Percentiles rank a stretch among this genome's conserved stretches.
Conservation (phyloP, 2,888 invertebrate genomes). For the Lutraria lutraria region DNA sequence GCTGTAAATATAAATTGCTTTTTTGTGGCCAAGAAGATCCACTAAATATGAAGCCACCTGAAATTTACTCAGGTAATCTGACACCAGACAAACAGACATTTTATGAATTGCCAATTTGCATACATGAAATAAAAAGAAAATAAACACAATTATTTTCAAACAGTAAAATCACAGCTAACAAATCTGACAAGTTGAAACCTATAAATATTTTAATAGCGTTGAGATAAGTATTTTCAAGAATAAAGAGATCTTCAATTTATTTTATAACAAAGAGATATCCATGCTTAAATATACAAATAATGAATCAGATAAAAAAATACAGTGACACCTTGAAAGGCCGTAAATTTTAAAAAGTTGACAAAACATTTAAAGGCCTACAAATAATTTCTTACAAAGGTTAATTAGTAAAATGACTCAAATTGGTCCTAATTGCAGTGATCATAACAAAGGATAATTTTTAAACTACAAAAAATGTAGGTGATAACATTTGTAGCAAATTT, state of each 20-base stretch:
- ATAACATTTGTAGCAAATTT: background rate
- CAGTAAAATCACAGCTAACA: background rate
- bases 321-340: background rate
- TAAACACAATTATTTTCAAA: conserved; percentile 17
- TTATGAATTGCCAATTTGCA: conserved; percentile 17
- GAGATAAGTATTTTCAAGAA: background rate
- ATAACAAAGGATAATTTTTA: background rate
- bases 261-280: conserved; percentile 14
- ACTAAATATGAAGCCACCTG: background rate
- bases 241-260: conserved; percentile 5
- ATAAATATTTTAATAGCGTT: background rate
- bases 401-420: background rate
- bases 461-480: background rate
- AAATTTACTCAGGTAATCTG: background rate
- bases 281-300: conserved; percentile 12
- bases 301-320: conserved; percentile 1
- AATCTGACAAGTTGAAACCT: conserved; percentile 18
- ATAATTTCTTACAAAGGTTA: background rate
- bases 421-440: background rate
- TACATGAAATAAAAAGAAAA: background rate
- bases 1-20: background rate
- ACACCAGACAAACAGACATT: background rate
- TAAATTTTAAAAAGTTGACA: background rate
- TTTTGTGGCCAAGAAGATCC: background rate
- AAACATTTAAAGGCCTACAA: background rate